Evolutionary conservation across 2,113 vertebrate genomes (phyloP).

Genomic region (Stegastes partitus): DNA sequence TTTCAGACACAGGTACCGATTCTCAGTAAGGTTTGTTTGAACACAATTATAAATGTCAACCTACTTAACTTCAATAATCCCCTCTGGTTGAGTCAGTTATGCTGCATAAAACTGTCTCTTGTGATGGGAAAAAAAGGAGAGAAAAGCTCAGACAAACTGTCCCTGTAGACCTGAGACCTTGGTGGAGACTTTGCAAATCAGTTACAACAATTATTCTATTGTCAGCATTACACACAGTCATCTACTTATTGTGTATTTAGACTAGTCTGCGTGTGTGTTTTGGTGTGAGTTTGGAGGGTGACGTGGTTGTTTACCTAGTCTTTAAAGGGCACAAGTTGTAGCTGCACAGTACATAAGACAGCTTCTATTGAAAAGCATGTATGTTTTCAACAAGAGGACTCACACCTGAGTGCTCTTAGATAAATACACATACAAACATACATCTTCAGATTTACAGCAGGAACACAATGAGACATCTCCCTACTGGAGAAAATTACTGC

Average conservation of each 20-base stretch:
- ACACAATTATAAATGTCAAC: not conserved
- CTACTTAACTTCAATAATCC: not conserved
- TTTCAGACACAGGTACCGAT: not conserved
- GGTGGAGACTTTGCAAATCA: not conserved
- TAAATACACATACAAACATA: not conserved
- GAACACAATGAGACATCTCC: not conserved
- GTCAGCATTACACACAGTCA: slow-evolving; percentile 1
- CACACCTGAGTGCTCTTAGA: slow-evolving; percentile 15
- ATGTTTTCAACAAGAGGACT: slow-evolving; percentile 13
- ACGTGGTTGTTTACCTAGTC: slow-evolving; percentile 57
- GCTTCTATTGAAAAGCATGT: slow-evolving; percentile 17
- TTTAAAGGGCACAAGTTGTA: slow-evolving; percentile 20
- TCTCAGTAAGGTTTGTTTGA: not conserved
- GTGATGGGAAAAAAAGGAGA: not conserved
- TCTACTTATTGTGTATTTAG: slow-evolving; percentile 19
- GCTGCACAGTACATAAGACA: slow-evolving; percentile 5
- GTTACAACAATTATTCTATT: slow-evolving; percentile 29
- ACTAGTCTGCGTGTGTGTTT: slow-evolving; percentile 49
- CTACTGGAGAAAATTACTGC: not conserved
- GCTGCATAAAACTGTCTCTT: not conserved
- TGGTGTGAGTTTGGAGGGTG: slow-evolving; percentile 40
- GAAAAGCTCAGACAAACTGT: not conserved
- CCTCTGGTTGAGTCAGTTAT: not conserved
- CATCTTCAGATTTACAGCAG: not conserved
- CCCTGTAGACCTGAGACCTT: not conserved